phyloP scores from a whole-genome alignment of 2,888 invertebrate species.

The Chamaedrilus cognettii region DNA sequence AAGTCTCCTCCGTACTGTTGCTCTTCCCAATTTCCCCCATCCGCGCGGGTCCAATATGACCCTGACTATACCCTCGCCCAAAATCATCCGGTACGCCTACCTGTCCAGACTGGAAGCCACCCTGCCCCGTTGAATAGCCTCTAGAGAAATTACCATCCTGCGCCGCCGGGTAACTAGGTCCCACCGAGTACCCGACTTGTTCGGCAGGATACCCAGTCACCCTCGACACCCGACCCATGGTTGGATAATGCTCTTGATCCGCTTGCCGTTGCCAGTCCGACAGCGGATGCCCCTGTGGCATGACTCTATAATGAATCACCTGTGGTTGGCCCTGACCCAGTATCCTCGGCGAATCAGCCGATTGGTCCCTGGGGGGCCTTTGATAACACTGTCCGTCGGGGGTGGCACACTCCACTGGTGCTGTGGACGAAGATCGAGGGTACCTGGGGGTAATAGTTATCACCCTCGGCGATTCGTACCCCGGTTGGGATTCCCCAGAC shows the following conservation, averaged over 20 bases:
- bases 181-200: not conserved
- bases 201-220: too few relatives aligned
- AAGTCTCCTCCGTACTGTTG: slow-evolving; percentile 2
- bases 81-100: not conserved
- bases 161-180: not conserved
- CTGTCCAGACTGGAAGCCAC: not conserved
- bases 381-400: not conserved
- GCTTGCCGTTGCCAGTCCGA: not conserved
- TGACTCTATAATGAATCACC: not conserved
- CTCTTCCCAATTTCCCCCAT: slow-evolving; percentile 5
- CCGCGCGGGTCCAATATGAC: not conserved
- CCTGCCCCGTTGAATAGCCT: not conserved
- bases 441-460: not conserved
- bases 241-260: not conserved
- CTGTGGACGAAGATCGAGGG: not conserved
- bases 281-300: not conserved
- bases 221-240: not conserved
- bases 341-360: not conserved
- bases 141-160: not conserved
- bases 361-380: not conserved
- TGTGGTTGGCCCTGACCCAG: too few relatives aligned
- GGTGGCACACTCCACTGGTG: not conserved
- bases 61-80: not conserved
- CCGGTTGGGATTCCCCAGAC: not conserved
- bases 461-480: slow-evolving; percentile 4